Evolutionary conservation across 2,113 vertebrate genomes (phyloP).

Genomic region (Cyprinodon variegatus): DNA sequence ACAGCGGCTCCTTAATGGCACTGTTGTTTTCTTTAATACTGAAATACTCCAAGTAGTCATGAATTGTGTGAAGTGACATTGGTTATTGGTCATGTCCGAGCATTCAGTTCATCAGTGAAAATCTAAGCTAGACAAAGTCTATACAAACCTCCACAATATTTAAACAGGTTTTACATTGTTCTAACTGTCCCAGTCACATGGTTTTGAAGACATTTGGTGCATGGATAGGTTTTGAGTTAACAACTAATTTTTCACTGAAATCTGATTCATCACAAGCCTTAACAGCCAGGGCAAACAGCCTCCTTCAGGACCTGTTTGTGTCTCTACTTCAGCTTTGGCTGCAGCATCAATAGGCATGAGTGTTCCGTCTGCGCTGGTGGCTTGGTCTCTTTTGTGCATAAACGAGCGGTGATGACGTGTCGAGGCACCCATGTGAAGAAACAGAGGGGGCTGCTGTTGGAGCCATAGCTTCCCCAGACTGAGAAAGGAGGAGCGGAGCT

Average conservation of each 20-base stretch:
- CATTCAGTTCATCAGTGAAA: not conserved
- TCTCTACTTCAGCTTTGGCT: conserved; percentile 31
- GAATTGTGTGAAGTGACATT: not conserved
- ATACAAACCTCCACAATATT: not conserved
- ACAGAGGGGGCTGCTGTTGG: conserved; percentile 72
- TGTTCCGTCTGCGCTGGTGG: conserved; percentile 50
- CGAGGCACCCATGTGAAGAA: conserved; percentile 53
- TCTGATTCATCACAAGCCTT: conserved; percentile 13
- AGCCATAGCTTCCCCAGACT: conserved; percentile 52
- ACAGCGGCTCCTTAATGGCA: not conserved
- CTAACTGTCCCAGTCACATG: no score
- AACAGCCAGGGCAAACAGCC: conserved; percentile 13
- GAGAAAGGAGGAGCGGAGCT: conserved; percentile 48
- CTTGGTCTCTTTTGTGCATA: conserved; percentile 49
- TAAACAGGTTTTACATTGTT: no score
- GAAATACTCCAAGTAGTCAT: not conserved
- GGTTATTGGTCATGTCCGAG: not conserved
- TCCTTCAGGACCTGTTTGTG: conserved; percentile 16
- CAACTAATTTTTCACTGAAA: not conserved
- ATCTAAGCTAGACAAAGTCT: not conserved
- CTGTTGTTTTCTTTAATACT: not conserved
- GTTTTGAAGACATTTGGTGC: not conserved
- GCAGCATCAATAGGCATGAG: conserved; percentile 57
- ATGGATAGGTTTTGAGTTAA: not conserved
- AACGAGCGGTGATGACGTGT: conserved; percentile 49